Conservation (phyloP, 2,888 invertebrate species). For the Drosophila ustulata region DNA sequence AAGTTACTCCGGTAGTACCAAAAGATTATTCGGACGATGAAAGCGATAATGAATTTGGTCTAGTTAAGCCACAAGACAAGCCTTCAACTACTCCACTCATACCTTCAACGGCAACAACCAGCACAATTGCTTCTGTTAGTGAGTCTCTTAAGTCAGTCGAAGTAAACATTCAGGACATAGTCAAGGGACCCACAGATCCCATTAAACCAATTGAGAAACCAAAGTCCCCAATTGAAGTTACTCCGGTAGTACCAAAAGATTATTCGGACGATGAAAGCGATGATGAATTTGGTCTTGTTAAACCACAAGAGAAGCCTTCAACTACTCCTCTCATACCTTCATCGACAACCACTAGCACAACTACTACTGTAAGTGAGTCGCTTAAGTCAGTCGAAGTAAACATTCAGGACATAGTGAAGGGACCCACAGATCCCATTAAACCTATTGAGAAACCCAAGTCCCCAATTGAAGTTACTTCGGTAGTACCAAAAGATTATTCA, state of each 20-base stretch:
- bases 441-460: neutral
- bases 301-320: neutral
- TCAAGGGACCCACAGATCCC: neutral
- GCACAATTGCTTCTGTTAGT: conserved; percentile 3
- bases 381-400: neutral
- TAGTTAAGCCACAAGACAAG: neutral
- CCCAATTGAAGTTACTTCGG: neutral
- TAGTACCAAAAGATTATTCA: conserved; percentile 2
- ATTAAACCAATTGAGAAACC: conserved; percentile 12
- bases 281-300: conserved; percentile 6
- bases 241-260: neutral
- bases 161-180: neutral
- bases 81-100: conserved; percentile 1
- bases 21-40: conserved; percentile 10
- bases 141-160: conserved; percentile 11
- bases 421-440: neutral
- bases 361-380: conserved; percentile 3
- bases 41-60: conserved; percentile 21
- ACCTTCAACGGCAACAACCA: neutral
- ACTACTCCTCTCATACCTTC: neutral
- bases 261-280: conserved; percentile 13
- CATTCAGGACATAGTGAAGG: neutral
- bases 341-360: neutral
- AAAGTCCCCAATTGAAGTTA: neutral
- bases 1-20: neutral